Base-by-base conservation (phyloP, 2,797 vertebrate genomes). In the Gephyroberyx darwinii region DNA sequence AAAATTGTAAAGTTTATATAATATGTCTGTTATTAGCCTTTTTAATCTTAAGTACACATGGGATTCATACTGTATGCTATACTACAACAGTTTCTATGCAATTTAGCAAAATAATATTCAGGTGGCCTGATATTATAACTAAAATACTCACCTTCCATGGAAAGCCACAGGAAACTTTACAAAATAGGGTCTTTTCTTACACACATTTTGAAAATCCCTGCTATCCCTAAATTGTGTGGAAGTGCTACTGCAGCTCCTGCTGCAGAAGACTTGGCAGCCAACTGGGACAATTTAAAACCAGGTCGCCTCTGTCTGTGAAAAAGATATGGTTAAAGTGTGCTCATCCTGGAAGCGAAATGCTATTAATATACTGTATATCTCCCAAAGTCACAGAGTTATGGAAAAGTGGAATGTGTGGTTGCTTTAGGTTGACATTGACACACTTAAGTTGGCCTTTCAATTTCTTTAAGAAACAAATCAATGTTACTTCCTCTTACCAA, bases 351-450 rank as follows among this genome's bases (percentile, higher is more conserved):
- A 91, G 90, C 82, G 85, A 90, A 88, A 82, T 71, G 84, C 91
- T 93, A 94, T 93, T 92, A 91, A 93, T 94, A 94, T 56, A 69
- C 75, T 1, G 43, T 16, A 79, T 77, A 77, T 84, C 75, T 92
- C 86, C 90, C 93, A 92, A 94, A 92, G 92, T 93, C 93, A 92
- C 89, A 37, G 82, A 86, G 81, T 84, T 86, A 72, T 65, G 70
- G 78, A 71, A 75, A 86, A 87, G 86, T 83, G 72, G 86, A 86
- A 83, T 80, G 63, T n/a, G 74, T 63, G 74, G 84, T 80, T 79
- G 78, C 82, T 88, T 77, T 75, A 78, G 85, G 84, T 91, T 89
- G 91, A 92, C 92, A 88, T 92, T 93, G 93, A 93, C 92, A 94
- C 87, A 92, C 62, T 93, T 93, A 88, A 75, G 80, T 68, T 64